A percentile compares a stretch with the other conserved stretches of the same genome.
These are phyloP conservation scores for Stenichneumon culpator DNA, from an alignment of 2,888 invertebrate species.

Conservation along the genomic window DNA sequence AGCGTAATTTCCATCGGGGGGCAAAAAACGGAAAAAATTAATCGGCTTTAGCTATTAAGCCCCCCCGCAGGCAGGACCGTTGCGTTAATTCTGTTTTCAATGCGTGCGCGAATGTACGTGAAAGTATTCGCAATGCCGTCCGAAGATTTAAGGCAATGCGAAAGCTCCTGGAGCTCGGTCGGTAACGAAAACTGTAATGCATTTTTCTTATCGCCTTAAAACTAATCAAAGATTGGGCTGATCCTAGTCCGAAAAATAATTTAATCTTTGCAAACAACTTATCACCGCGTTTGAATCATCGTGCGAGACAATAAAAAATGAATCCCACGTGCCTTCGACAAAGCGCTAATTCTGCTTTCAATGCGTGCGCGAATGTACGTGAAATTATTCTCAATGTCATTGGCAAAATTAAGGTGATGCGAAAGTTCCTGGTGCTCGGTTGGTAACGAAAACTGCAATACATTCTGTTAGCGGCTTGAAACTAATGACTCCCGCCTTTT, in stretches of 20 bases:
- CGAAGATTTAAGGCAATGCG: not conserved
- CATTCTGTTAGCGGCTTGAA: no score
- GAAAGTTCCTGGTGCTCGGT: no score
- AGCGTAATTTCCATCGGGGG: constrained; percentile 9
- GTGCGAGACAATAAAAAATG: constrained; percentile 42
- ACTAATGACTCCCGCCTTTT: no score
- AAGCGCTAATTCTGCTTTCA: not conserved
- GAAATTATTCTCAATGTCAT: no score
- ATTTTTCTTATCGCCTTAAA: no score
- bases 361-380: not conserved
- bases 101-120: not conserved
- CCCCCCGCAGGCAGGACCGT: not conserved
- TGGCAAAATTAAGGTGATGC: no score
- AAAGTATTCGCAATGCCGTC: not conserved
- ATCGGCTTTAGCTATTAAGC: not conserved
- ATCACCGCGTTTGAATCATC: not conserved
- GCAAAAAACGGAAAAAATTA: constrained; percentile 4
- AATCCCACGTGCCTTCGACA: constrained; percentile 49
- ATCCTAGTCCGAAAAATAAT: not conserved
- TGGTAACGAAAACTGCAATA: no score
- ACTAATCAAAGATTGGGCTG: no score
- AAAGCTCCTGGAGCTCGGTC: not conserved
- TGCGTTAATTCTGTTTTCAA: not conserved
- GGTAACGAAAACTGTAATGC: no score
- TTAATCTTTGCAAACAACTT: not conserved